Base-by-base conservation (phyloP, 2,888 invertebrate species). In the Eremobia ochroleuca region DNA sequence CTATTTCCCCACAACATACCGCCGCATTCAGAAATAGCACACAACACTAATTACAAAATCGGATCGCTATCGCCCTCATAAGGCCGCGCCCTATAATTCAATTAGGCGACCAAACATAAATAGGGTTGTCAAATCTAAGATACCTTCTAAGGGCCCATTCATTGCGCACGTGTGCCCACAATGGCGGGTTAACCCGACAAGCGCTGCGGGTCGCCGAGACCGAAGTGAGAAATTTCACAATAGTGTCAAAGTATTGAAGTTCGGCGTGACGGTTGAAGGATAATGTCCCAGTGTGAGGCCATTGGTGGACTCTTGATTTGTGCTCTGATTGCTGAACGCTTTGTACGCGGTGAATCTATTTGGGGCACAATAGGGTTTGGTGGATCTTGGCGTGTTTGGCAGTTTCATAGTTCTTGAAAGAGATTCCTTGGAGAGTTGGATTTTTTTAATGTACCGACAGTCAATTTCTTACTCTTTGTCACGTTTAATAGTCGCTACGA, bases 81-180 rank as follows among this genome's bases (percentile, higher is more conserved):
- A 91, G 89, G 87, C 89, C 88, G 89, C 91, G 91, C 91, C 93
- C 92, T 90, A 93, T 96, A 96, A 96, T 96, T 96, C 94, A 96
- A 96, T 96, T 96, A 96, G 93, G 92, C 91, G 91, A 89, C 88
- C 87, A 88, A 92, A 91, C 93, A 94, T 93, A 95, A 95, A 95
- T 95, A 93, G 94, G 92, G 92, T 93, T 94, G 95, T 94, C 94
- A 94, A 92, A 92, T 91, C 92, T 89, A 89, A 92, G 91, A 92
- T 90, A 89, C 89, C 90, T 91, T 90, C 90, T 93, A 92, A 93
- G 94, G 95, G 94, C 88, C 94, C 89, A 95, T 96, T 96, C 91
- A 95, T 77, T 82, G 89, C 93, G 95, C 96, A 96, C 96, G 96
- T 97, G 96, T 93, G 92, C 91, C 86, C 82, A 96, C 95, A 96